A percentile compares a stretch with the other conserved stretches of the same genome.
Conservation (phyloP, 2,888 invertebrate genomes). For the Gerris lacustris region DNA sequence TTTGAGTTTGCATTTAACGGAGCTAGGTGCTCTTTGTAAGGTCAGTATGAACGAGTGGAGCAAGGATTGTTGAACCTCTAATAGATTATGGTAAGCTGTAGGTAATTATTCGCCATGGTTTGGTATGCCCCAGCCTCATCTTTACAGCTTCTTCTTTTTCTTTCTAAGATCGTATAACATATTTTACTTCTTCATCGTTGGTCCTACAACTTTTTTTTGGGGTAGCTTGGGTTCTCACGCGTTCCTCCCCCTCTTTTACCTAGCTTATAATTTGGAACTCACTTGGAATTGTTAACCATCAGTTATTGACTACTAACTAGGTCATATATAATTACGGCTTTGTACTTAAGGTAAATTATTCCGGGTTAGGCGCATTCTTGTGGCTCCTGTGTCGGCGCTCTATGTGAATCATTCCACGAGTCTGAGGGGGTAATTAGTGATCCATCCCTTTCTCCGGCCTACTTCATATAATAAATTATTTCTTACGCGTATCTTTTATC, state of each 20-base stretch:
- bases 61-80: not conserved
- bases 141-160: not conserved
- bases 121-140: not conserved
- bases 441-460: not conserved
- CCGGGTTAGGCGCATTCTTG: not conserved
- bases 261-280: conserved; percentile 8
- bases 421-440: conserved; percentile 1
- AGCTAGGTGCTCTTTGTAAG: not conserved
- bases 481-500: no score
- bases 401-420: not conserved
- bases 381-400: not conserved
- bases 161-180: not conserved
- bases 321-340: conserved; percentile 10
- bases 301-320: conserved; percentile 10
- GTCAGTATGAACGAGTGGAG: not conserved
- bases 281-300: conserved; percentile 8
- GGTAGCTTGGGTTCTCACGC: not conserved
- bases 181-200: not conserved
- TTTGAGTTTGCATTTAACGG: no score
- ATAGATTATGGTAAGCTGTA: not conserved
- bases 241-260: not conserved
- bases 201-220: not conserved
- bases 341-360: conserved; percentile 1
- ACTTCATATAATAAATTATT: no score
- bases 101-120: not conserved